Evolutionary conservation across 2,797 vertebrate species (phyloP), one percentile per base, ranked within the genome.

Genomic region (Coluber constrictor): DNA sequence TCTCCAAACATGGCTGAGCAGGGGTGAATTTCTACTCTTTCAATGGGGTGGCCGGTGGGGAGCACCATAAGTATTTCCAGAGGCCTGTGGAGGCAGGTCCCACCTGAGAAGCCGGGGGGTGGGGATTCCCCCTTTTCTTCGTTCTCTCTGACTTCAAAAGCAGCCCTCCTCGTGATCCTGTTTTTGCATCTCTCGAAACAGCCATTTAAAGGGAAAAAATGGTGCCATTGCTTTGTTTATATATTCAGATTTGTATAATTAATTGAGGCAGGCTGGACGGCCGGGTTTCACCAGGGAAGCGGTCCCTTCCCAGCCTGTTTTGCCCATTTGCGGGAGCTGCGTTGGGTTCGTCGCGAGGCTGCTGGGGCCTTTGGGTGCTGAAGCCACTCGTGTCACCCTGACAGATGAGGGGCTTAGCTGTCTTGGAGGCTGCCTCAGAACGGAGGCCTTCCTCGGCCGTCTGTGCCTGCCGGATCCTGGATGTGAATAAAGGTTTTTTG

Each of bases 401-500:
- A 27, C 29, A 86, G 47, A 92, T 37, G 94, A 93, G 94, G 93
- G 91, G n/a, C 91, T 90, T 92, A 4, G 92, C 94, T 29, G 93
- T 93, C 23, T 27, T n/a, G 25, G 63, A 63, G 61, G 56, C 61
- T 63, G 60, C 25, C 61, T 93, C 93, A 96, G 94, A 90, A 29
- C 61, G 88, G 90, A 92, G 96, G 97, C 93, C 90, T 4, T 61
- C 93, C 63, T 87, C 95, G 83, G 43, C 92, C 29, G 10, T 88
- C 51, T 90, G 93, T 43, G 96, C n/a, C 23, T 97, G 96, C 93
- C 95, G 43, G 91, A 86, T 91, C 95, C 95, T 97, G 94, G 95
- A 95, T 92, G 92, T 95, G 97, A 98, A 98, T 97, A 98, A 97
- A 95, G 95, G 7, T 95, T 95, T 96, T 95, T 95, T 95, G 94